Percentiles rank a stretch among this genome's conserved stretches.
These are phyloP conservation scores for Triplophysa bombifrons DNA, from an alignment of 2,797 vertebrate genomes.

Conservation along the genomic window DNA sequence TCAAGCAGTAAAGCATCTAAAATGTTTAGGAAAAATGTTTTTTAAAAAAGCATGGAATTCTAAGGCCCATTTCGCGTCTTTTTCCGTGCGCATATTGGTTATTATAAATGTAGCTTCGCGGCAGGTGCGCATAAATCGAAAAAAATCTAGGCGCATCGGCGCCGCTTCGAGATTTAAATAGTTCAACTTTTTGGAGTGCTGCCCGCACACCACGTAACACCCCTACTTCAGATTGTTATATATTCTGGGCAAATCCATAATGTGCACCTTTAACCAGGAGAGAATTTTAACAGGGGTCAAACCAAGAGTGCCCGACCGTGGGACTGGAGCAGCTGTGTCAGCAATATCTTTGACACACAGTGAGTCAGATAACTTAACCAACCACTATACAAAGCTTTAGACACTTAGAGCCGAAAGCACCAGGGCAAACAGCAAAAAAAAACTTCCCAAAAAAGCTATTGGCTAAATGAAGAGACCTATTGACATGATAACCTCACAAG, in stretches of 20 bases:
- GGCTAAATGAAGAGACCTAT: background rate
- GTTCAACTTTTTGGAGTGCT: too few species aligned
- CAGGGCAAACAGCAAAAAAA: background rate
- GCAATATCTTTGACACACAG: background rate
- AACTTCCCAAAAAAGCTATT: background rate
- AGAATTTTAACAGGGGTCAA: conserved; percentile 17
- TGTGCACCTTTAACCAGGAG: background rate
- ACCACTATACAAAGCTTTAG: background rate
- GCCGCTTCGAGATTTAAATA: too few species aligned
- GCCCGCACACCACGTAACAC: too few species aligned
- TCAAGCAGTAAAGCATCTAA: conserved; percentile 10
- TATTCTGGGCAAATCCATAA: background rate
- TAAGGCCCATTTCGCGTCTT: too few species aligned
- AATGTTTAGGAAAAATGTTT: background rate
- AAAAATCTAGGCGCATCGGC: too few species aligned
- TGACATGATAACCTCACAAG: background rate
- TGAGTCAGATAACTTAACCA: background rate
- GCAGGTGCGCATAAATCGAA: too few species aligned
- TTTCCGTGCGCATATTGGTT: too few species aligned
- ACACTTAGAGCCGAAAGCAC: background rate
- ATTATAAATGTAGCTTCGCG: too few species aligned
- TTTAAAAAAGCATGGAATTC: background rate
- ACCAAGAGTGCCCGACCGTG: background rate
- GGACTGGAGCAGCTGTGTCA: background rate
- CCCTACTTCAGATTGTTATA: too few species aligned